phyloP scores from a whole-genome alignment of 2,113 vertebrate genomes.

The Sakesphorus luctuosus region DNA sequence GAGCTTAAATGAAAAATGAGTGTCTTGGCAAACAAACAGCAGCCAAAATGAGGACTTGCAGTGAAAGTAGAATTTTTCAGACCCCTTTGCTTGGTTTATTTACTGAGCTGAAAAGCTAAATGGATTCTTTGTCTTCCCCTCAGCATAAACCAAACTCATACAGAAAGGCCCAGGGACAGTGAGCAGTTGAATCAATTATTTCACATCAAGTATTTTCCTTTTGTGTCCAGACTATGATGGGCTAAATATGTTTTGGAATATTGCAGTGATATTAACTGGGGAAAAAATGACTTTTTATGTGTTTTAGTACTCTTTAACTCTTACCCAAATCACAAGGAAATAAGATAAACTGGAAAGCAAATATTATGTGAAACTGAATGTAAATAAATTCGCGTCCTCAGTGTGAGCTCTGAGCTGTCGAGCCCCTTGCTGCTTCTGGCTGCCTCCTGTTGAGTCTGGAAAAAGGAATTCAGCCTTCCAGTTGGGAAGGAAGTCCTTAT shows the following conservation, averaged over 20 bases:
- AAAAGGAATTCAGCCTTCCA: not conserved
- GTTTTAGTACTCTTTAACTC: not conserved
- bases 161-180: not conserved
- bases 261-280: not conserved
- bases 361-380: not conserved
- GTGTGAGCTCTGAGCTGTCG: not conserved
- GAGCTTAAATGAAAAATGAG: not conserved
- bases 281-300: not conserved
- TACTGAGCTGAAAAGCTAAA: not conserved
- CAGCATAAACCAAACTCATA: not conserved
- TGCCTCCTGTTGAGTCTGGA: not conserved
- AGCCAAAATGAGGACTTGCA: not conserved
- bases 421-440: not conserved
- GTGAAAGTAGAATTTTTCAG: not conserved
- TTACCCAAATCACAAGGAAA: not conserved
- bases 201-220: not conserved
- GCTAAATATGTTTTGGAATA: not conserved
- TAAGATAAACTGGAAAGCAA: not conserved
- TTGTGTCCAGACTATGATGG: not conserved
- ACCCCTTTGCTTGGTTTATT: not conserved
- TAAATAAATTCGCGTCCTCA: not conserved
- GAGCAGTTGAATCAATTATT: not conserved
- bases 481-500: not conserved
- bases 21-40: not conserved
- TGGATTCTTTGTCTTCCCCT: constrained; percentile 16